Evolutionary conservation across 2,113 vertebrate genomes (phyloP).

Genomic region (Amphiprion percula): DNA sequence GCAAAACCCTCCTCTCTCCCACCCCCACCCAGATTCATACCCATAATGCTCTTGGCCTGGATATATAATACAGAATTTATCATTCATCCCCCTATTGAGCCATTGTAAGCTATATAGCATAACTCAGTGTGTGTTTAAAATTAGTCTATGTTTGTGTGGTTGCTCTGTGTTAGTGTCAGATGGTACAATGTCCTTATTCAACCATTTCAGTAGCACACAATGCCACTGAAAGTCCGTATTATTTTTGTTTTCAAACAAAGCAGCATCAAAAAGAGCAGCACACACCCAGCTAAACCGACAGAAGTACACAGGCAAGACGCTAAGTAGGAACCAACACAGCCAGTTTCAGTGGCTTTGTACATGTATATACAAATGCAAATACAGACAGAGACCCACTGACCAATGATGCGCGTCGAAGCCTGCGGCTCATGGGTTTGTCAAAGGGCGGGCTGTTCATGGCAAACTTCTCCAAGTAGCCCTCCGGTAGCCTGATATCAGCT

Average conservation of each 20-base stretch:
- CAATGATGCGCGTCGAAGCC: conserved; percentile 85
- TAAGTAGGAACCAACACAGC: background rate
- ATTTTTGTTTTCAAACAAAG: conserved; percentile 45
- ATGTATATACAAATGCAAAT: conserved; percentile 12
- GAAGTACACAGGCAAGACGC: background rate
- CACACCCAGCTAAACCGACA: conserved; percentile 24
- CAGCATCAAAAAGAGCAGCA: conserved; percentile 13
- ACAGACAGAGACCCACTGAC: conserved; percentile 70
- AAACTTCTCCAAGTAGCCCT: conserved; percentile 88
- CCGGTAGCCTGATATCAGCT: conserved; percentile 87
- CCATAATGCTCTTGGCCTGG: conserved; percentile 68
- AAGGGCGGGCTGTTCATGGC: conserved; percentile 88
- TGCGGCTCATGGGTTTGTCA: conserved; percentile 87
- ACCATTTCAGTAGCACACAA: conserved; percentile 41
- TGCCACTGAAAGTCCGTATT: conserved; percentile 26
- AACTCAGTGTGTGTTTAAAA: conserved; percentile 36
- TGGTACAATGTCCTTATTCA: conserved; percentile 44
- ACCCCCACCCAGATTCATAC: conserved; percentile 49
- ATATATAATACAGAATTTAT: conserved; percentile 71
- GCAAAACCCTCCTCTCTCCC: conserved; percentile 16
- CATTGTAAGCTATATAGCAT: conserved; percentile 57
- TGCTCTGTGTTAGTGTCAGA: conserved; percentile 24
- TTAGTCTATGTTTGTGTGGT: background rate
- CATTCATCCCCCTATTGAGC: conserved; percentile 64
- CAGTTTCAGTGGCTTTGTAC: conserved; percentile 23